These are phyloP conservation scores for Asarcornis scutulata DNA, from an alignment of 2,113 vertebrate species.

Conservation along the genomic window DNA sequence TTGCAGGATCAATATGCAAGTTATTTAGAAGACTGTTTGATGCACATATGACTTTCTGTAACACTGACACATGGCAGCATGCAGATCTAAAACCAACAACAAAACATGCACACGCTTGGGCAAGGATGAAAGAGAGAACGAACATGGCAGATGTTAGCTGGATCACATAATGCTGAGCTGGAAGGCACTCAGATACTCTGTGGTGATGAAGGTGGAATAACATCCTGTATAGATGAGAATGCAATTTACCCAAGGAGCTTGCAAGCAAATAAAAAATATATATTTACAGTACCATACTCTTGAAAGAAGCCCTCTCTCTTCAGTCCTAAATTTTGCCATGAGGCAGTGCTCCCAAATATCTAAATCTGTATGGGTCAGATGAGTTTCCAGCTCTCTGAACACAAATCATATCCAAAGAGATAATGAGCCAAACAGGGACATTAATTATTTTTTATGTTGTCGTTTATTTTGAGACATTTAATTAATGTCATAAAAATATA, in stretches of 20 bases:
- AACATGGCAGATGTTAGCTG: conserved; percentile 55
- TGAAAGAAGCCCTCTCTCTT: background rate
- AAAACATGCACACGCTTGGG: conserved; percentile 16
- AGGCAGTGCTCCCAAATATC: background rate
- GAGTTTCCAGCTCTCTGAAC: conserved; percentile 8
- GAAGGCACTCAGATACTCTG: conserved; percentile 22
- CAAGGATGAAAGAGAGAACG: conserved; percentile 62
- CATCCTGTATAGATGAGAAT: conserved; percentile 25
- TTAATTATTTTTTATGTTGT: conserved; percentile 62
- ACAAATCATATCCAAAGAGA: conserved; percentile 45
- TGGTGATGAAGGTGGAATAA: conserved; percentile 48
- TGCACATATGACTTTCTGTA: conserved; percentile 51
- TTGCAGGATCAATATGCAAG: conserved; percentile 45
- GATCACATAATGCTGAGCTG: conserved; percentile 34
- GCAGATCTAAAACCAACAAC: conserved; percentile 48
- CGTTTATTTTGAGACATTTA: conserved; percentile 19
- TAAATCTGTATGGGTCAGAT: background rate
- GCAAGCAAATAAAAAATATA: background rate
- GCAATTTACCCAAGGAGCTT: conserved; percentile 35
- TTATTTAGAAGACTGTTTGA: conserved; percentile 63
- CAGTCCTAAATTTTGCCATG: background rate
- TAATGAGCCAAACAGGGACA: conserved; percentile 44
- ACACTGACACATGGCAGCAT: conserved; percentile 54
- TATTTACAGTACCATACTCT: background rate
- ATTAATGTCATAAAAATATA: conserved; percentile 58